Percentiles rank a stretch among this genome's conserved stretches.
phyloP scores from a whole-genome alignment of 2,888 invertebrate species.

The Notodonta ziczac region DNA sequence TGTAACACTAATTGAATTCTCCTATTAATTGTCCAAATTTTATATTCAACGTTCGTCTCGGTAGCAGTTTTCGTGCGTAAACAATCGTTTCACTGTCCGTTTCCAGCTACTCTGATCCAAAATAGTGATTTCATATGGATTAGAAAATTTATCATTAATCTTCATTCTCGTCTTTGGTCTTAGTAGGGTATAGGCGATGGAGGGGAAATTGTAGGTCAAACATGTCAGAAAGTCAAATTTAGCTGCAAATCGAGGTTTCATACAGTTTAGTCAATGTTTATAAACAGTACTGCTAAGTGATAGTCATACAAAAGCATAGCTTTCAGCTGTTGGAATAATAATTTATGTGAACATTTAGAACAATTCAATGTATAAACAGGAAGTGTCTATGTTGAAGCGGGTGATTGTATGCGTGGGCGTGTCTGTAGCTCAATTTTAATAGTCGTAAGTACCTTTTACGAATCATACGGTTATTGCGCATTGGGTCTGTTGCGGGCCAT shows the following conservation, averaged over 20 bases:
- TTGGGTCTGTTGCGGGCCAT: slow-evolving; percentile 57
- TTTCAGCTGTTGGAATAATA: slow-evolving; percentile 16
- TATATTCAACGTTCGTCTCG: slow-evolving; percentile 16
- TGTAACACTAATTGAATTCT: slow-evolving; percentile 21
- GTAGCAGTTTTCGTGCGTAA: slow-evolving; percentile 16
- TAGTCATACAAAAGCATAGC: slow-evolving; percentile 2
- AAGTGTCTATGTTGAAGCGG: slow-evolving; percentile 65
- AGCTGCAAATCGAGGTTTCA: slow-evolving; percentile 20
- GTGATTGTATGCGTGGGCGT: slow-evolving; percentile 70
- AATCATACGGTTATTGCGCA: slow-evolving; percentile 60
- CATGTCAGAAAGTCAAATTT: slow-evolving; percentile 30
- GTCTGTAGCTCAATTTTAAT: slow-evolving; percentile 61
- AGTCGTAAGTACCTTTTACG: slow-evolving; percentile 37
- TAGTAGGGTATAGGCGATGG: not conserved
- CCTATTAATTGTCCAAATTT: slow-evolving; percentile 11
- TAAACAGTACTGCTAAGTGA: slow-evolving; percentile 5
- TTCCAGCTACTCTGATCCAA: slow-evolving; percentile 8
- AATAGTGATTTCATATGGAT: slow-evolving; percentile 22
- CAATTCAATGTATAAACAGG: slow-evolving; percentile 65
- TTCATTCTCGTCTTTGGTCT: not conserved
- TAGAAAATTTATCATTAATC: not conserved
- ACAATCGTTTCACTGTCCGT: slow-evolving; percentile 15
- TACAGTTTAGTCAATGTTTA: slow-evolving; percentile 18
- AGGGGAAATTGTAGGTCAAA: slow-evolving; percentile 16
- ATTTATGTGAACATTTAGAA: slow-evolving; percentile 46